Evolutionary conservation across 1,140 invertebrate species (phyloP).

Genomic region (Tetraneura akinire): DNA sequence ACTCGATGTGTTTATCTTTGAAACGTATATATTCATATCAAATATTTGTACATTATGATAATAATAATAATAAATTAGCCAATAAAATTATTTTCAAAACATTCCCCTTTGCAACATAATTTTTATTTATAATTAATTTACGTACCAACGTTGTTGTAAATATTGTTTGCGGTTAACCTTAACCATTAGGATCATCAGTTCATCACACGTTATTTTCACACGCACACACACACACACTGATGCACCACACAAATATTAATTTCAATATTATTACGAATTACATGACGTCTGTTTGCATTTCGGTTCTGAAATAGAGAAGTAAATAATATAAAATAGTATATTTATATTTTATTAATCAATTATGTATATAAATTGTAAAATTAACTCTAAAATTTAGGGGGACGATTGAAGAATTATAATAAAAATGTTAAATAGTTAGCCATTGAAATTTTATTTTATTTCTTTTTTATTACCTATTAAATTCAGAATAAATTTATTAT

Average conservation of each 20-base stretch:
- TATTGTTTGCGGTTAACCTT: no score
- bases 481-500: no score
- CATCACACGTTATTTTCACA: no score
- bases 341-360: neutral
- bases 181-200: no score
- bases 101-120: neutral
- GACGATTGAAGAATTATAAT: neutral
- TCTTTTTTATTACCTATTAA: no score
- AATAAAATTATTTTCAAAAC: neutral
- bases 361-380: neutral
- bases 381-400: neutral
- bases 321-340: neutral
- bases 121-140: no score
- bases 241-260: neutral
- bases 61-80: no score
- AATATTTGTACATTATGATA: neutral
- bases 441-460: no score
- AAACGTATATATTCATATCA: no score
- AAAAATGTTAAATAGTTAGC: no score
- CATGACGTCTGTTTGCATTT: neutral
- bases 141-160: neutral
- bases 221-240: neutral
- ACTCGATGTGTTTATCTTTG: neutral
- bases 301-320: neutral
- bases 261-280: neutral